Base-by-base conservation (phyloP, 92 coral and sea anemone species). In the Diadumene lineata region DNA sequence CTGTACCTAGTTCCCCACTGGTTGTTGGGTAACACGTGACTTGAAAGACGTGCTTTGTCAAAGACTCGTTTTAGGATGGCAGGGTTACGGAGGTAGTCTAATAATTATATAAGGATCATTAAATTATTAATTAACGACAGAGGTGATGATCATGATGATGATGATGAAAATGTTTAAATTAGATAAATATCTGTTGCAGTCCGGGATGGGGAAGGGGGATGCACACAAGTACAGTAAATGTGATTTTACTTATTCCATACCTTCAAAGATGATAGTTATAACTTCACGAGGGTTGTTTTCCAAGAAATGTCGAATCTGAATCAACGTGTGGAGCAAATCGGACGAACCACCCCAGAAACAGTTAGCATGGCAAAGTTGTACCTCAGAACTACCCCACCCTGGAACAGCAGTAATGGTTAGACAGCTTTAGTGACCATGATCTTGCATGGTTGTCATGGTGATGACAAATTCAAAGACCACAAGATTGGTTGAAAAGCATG, bases 261-360 rank as follows among this genome's bases (percentile, higher is more conserved):
- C 48, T 67, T 94, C 98, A 78, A 94, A 94, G 3, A 94, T 84
- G 34, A 94, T 86, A 43, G 98, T 86, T 58, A 94, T 74, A 15
- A 94, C 88, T 43, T 92, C 98, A 68, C 74, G 89, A 16, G 85
- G 84, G 72, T 94, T 81, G 26, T 57, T 43, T 11, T 92, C 91
- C 43, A 94, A 69, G 78, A 94, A 94, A 50, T 72, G 76, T n/a
- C 96, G 81, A 31, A 94, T 81, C 60, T 86, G 84, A 30, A 68
- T 62, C 90, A 94, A 70, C 4, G 98, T 82, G 79, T 86, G 86
- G 27, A 91, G 66, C n/a, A 94, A 85, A 60, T 92, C 76, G 10
- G 92, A 46, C 2, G 98, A 85, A 6, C 98, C 98, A 16, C 96
- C 84, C 98, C 98, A 94, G 75, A 83, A 84, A 73, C 98, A 94